Conservation (phyloP, 2,797 vertebrate genomes). For the Cygnus olor region DNA sequence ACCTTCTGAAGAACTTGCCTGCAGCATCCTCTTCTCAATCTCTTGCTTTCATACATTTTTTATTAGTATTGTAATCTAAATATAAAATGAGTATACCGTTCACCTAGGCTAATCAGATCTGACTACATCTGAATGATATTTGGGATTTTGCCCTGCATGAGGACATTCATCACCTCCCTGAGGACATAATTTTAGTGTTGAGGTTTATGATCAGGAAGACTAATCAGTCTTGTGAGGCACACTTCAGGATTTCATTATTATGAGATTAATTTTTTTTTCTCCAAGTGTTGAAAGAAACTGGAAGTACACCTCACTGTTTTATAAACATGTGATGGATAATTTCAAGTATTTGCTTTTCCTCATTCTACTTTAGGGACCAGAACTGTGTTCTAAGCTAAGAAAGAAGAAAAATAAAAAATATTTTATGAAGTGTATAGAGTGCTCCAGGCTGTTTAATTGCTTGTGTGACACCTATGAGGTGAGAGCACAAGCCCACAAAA, state of each 20-base stretch:
- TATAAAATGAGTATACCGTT: conserved; percentile 41
- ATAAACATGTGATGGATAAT: background rate
- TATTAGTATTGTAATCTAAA: conserved; percentile 38
- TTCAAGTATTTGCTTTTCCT: background rate
- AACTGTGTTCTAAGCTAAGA: background rate
- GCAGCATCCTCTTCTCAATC: background rate
- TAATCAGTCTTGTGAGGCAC: conserved; percentile 23
- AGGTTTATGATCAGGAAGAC: conserved; percentile 22
- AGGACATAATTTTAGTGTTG: conserved; percentile 47
- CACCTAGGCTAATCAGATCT: conserved; percentile 60
- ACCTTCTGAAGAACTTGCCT: background rate
- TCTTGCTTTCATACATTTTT: conserved; percentile 22
- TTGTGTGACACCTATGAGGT: background rate
- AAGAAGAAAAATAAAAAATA: background rate
- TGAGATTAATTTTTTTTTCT: background rate
- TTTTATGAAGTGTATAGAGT: background rate
- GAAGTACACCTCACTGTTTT: background rate
- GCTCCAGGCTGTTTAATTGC: background rate
- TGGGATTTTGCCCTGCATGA: conserved; percentile 45
- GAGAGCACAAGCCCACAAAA: background rate
- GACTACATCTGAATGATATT: conserved; percentile 49
- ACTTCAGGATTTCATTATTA: conserved; percentile 31
- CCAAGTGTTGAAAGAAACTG: conserved; percentile 17
- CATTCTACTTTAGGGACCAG: background rate
- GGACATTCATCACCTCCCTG: conserved; percentile 12